A percentile compares a stretch with the other conserved stretches of the same genome.
phyloP scores from a whole-genome alignment of 2,113 vertebrate species.

The Cryptoleucopteryx plumbea region DNA sequence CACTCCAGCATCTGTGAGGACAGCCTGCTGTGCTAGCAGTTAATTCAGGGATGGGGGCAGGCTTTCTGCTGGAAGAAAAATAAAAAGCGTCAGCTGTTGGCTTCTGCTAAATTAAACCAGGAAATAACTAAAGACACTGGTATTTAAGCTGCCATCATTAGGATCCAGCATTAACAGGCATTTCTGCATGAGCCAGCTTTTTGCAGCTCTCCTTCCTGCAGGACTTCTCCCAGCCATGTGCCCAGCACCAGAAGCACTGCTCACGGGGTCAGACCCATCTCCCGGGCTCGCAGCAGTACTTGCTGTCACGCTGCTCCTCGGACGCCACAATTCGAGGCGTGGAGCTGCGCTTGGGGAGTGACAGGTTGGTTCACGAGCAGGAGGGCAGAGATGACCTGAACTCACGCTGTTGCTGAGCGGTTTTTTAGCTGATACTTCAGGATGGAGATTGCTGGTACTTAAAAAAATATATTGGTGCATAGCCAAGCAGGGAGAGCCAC shows the following conservation, averaged over 20 bases:
- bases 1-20: neutral
- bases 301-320: too few species aligned
- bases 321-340: rapidly evolving
- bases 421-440: neutral
- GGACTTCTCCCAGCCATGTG: neutral
- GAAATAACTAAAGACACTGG: neutral
- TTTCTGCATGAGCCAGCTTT: neutral
- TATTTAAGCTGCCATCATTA: neutral
- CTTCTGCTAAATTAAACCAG: conserved; percentile 21
- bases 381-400: neutral
- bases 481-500: neutral
- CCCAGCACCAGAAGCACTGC: neutral
- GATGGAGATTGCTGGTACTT: neutral
- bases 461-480: neutral
- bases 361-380: neutral
- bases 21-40: neutral
- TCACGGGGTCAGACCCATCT: rapidly evolving
- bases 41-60: neutral
- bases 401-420: neutral
- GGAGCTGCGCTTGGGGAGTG: rapidly evolving
- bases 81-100: conserved; percentile 10
- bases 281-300: neutral
- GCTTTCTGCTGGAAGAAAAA: neutral
- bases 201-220: neutral
- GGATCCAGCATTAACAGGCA: neutral